Evolutionary conservation across 1,140 invertebrate species (phyloP).

Genomic region (Latrodectus geometricus): DNA sequence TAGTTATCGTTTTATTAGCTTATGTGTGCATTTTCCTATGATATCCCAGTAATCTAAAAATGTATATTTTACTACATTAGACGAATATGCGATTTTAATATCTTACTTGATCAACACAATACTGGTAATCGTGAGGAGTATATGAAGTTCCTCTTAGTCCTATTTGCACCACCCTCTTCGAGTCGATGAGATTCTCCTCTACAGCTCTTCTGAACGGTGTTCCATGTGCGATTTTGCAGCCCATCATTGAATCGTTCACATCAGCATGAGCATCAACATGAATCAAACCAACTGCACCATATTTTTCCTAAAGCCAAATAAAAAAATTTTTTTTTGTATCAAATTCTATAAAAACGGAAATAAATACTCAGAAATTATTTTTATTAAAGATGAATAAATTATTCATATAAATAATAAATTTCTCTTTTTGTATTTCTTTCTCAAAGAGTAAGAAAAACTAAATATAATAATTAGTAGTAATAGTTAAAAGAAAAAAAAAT

Average conservation of each 20-base stretch:
- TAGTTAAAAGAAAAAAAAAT: no score
- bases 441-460: no score
- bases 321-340: not conserved
- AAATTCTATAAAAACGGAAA: no score
- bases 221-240: constrained; percentile 68
- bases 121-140: constrained; percentile 65
- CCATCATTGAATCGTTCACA: constrained; percentile 66
- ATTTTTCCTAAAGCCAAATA: constrained; percentile 66
- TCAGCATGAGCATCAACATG: constrained; percentile 69
- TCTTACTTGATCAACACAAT: constrained; percentile 66
- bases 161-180: constrained; percentile 69
- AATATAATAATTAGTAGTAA: no score
- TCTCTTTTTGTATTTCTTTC: no score
- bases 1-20: no score
- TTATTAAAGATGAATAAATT: no score
- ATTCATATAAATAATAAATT: no score
- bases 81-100: not conserved
- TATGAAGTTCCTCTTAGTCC: constrained; percentile 68
- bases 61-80: no score
- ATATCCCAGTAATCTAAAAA: no score
- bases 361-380: no score
- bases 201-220: constrained; percentile 69
- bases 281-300: constrained; percentile 69
- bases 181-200: constrained; percentile 69
- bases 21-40: no score